Evolutionary conservation across 2,888 invertebrate genomes (phyloP).

Genomic region (Torymus aiolomorphi): DNA sequence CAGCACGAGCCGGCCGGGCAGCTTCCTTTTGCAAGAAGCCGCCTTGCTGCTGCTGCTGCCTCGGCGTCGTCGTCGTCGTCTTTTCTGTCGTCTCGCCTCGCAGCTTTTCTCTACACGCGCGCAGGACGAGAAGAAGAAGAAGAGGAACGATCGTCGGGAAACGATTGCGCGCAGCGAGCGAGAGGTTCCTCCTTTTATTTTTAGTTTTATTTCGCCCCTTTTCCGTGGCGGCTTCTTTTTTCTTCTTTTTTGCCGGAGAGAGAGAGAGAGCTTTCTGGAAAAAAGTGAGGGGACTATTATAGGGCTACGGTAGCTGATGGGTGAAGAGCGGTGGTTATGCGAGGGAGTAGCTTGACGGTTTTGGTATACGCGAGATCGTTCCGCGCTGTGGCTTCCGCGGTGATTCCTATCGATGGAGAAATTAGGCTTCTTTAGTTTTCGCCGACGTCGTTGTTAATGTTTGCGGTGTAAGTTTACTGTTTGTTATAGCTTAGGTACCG

Average conservation of each 20-base stretch:
- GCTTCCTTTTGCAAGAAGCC: too few species aligned
- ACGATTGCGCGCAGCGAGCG: constrained; percentile 31
- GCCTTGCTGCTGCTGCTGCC: too few species aligned
- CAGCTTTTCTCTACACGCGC: not conserved
- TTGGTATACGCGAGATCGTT: too few species aligned
- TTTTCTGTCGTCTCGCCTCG: constrained; percentile 29
- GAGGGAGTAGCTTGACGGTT: too few species aligned
- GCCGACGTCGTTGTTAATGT: not conserved
- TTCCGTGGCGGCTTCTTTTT: constrained; percentile 2
- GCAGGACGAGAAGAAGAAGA: not conserved
- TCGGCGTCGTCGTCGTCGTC: not conserved
- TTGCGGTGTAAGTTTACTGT: not conserved
- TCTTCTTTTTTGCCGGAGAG: not conserved
- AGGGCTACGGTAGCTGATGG: not conserved
- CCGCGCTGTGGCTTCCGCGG: not conserved
- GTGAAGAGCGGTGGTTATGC: too few species aligned
- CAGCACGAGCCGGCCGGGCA: too few species aligned
- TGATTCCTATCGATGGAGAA: constrained; percentile 23
- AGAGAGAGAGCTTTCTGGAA: constrained; percentile 21
- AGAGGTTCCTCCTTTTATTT: not conserved
- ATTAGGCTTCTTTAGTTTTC: constrained; percentile 20
- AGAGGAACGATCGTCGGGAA: constrained; percentile 30
- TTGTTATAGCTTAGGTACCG: not conserved
- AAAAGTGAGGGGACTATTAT: not conserved
- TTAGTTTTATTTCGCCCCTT: constrained; percentile 1